A percentile compares a stretch with the other conserved stretches of the same genome.
Evolutionary conservation across 1,140 invertebrate species (phyloP).

Genomic region (Papilio polyxenes): DNA sequence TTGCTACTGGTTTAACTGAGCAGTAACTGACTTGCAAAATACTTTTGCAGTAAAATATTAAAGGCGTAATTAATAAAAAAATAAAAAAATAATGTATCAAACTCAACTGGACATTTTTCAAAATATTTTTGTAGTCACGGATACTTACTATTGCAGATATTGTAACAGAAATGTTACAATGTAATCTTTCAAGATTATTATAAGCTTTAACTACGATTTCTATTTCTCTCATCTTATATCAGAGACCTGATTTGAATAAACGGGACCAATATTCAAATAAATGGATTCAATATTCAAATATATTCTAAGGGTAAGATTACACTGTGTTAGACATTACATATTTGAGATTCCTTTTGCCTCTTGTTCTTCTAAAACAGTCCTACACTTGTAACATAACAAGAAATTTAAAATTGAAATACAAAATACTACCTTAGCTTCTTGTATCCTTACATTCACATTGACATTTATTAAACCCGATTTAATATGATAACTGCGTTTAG

Average conservation of each 20-base stretch:
- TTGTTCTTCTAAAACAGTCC: background rate
- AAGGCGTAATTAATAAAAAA: too few species aligned
- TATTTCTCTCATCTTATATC: background rate
- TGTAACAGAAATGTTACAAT: background rate
- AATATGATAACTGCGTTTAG: background rate
- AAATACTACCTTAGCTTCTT: too few species aligned
- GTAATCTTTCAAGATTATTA: slow-evolving; percentile 2
- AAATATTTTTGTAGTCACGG: background rate
- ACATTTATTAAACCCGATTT: background rate
- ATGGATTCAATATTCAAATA: slow-evolving; percentile 27
- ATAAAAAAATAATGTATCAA: too few species aligned
- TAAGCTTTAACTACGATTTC: slow-evolving; percentile 7
- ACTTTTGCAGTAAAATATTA: too few species aligned
- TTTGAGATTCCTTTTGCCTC: background rate
- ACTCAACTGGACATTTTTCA: too few species aligned
- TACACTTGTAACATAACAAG: too few species aligned
- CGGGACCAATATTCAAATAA: slow-evolving; percentile 29
- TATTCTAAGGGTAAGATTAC: slow-evolving; percentile 15
- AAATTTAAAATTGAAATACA: too few species aligned
- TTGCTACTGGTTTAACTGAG: too few species aligned
- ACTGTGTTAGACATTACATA: background rate
- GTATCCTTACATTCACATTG: background rate
- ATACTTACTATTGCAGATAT: background rate
- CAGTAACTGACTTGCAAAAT: too few species aligned
- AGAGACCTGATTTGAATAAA: slow-evolving; percentile 36